Conservation (phyloP, 2,888 invertebrate genomes). For the Unio pictorum region DNA sequence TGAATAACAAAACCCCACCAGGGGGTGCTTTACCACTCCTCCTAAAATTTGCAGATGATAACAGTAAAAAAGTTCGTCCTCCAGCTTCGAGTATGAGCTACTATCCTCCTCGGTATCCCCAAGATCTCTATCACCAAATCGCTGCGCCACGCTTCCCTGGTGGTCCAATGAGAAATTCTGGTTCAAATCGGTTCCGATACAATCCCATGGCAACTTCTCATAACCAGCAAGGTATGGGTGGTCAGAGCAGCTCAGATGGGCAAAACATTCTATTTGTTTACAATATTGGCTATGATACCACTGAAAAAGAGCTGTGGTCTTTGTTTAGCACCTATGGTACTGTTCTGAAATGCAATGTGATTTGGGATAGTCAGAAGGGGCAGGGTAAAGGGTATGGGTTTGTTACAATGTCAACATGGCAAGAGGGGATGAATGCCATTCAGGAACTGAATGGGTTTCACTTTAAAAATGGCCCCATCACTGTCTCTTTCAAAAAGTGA, state of each 20-base stretch:
- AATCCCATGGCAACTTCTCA: constrained; percentile 40
- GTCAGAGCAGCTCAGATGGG: constrained; percentile 3
- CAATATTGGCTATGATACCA: constrained; percentile 70
- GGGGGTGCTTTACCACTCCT: constrained; percentile 87
- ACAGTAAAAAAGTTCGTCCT: constrained; percentile 70
- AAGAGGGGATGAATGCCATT: constrained; percentile 70
- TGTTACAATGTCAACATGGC: constrained; percentile 70
- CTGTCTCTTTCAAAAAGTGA: constrained; percentile 62
- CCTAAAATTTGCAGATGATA: constrained; percentile 90
- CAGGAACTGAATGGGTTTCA: constrained; percentile 67
- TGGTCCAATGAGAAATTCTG: constrained; percentile 39
- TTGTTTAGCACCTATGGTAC: constrained; percentile 70
- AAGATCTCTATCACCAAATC: constrained; percentile 9
- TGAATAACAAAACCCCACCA: constrained; percentile 86
- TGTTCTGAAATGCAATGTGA: constrained; percentile 69
- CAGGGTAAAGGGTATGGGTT: constrained; percentile 72
- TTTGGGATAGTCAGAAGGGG: constrained; percentile 64
- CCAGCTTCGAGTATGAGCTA: constrained; percentile 14
- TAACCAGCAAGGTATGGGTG: constrained; percentile 2
- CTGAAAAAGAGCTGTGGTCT: constrained; percentile 68
- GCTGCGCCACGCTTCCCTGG: constrained; percentile 18
- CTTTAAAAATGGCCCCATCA: constrained; percentile 67
- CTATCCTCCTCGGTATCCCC: constrained; percentile 1
- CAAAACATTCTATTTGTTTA: constrained; percentile 66
- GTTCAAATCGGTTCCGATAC: constrained; percentile 32